Evolutionary conservation across 2,797 vertebrate genomes (phyloP).

Genomic region (Adelosebastes latens): DNA sequence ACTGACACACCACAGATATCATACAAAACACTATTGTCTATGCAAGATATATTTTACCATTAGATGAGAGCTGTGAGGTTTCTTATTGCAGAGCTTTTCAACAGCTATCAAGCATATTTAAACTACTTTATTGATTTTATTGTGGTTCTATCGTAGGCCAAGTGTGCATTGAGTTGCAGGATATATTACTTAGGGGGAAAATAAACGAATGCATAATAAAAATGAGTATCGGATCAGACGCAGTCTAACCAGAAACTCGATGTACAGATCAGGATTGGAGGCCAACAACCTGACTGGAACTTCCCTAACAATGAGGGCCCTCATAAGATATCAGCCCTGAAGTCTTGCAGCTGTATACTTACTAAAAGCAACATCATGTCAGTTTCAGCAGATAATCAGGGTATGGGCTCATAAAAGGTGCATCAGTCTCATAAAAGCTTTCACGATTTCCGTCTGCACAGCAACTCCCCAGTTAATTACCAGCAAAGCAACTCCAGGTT

Average conservation of each 20-base stretch:
- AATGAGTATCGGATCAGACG: background rate
- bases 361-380: background rate
- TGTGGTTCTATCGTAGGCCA: background rate
- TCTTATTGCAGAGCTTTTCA: background rate
- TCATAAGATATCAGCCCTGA: background rate
- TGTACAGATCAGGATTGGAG: background rate
- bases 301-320: background rate
- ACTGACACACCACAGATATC: background rate
- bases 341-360: background rate
- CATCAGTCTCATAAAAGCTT: background rate
- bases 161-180: background rate
- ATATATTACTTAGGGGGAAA: background rate
- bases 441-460: background rate
- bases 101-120: background rate
- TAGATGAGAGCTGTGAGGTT: background rate
- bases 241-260: background rate
- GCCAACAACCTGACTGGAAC: background rate
- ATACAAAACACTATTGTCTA: background rate
- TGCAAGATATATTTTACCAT: background rate
- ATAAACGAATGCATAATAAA: background rate
- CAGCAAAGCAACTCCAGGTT: background rate
- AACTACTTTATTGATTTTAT: background rate
- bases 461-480: conserved; percentile 15
- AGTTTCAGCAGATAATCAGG: background rate
- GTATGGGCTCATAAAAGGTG: conserved; percentile 5